A percentile compares a stretch with the other conserved stretches of the same genome.
Evolutionary conservation across 2,888 invertebrate species (phyloP).

Genomic region (Argyresthia goedartella): DNA sequence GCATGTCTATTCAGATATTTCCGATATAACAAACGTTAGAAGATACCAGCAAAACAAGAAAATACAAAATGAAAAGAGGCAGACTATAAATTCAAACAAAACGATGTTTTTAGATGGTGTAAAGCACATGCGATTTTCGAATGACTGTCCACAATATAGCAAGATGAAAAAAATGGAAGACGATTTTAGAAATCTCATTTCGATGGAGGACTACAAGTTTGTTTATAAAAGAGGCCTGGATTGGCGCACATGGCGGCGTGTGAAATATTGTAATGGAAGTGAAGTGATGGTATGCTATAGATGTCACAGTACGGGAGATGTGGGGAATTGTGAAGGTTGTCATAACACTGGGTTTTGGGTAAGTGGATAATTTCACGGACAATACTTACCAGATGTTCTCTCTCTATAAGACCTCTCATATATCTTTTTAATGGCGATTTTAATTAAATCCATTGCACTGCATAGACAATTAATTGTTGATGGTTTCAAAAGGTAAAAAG

Average conservation of each 20-base stretch:
- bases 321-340: background rate
- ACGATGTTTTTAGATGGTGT: conserved; percentile 23
- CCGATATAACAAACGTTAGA: background rate
- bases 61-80: conserved; percentile 12
- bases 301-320: conserved; percentile 17
- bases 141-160: conserved; percentile 7
- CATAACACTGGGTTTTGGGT: conserved; percentile 38
- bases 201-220: conserved; percentile 34
- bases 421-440: too few species aligned
- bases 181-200: conserved; percentile 26
- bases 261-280: conserved; percentile 16
- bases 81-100: too few species aligned
- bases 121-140: conserved; percentile 20
- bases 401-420: too few species aligned
- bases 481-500: too few species aligned
- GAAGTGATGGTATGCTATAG: conserved; percentile 27
- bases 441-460: too few species aligned
- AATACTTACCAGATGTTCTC: too few species aligned
- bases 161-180: conserved; percentile 22
- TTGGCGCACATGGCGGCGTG: conserved; percentile 46
- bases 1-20: too few species aligned
- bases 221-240: conserved; percentile 32
- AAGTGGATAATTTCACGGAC: conserved; percentile 15
- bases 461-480: too few species aligned
- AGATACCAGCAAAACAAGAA: conserved; percentile 18